Percentiles rank a stretch among this genome's conserved stretches.
Conservation (phyloP, 1,140 invertebrate genomes). For the Pogonomyrmex barbatus region DNA sequence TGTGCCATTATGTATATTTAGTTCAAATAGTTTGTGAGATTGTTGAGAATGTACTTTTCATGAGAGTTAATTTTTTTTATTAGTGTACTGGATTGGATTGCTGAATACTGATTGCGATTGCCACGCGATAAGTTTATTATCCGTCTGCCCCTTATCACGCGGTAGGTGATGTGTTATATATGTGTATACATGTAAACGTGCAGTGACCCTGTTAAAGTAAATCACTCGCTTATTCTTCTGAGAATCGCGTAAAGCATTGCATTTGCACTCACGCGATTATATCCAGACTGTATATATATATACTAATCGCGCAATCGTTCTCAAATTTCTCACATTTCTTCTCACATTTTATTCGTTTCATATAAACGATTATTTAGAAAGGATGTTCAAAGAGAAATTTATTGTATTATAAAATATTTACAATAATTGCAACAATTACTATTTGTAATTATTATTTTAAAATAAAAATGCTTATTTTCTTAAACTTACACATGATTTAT, state of each 20-base stretch:
- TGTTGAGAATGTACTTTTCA: constrained; percentile 7
- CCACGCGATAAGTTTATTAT: constrained; percentile 23
- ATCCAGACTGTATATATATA: not conserved
- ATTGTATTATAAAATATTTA: not conserved
- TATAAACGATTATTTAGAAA: not conserved
- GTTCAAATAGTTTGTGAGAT: not conserved
- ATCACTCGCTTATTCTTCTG: constrained; percentile 31
- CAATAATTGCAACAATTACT: not conserved
- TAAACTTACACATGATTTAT: not conserved
- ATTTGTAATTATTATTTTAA: not conserved
- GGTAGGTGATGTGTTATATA: not conserved
- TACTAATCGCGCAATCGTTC: not conserved
- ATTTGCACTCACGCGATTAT: constrained; percentile 39
- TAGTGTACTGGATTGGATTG: constrained; percentile 13
- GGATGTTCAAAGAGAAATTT: not conserved
- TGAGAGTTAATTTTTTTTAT: not conserved
- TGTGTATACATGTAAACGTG: constrained; percentile 10
- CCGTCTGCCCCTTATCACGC: constrained; percentile 4
- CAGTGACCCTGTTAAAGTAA: constrained; percentile 42
- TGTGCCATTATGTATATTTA: constrained; percentile 18
- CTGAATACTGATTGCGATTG: constrained; percentile 25
- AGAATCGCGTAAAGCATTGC: not conserved
- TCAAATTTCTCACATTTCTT: not conserved
- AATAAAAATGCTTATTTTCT: not conserved
- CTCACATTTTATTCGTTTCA: not conserved